Conservation (phyloP, 2,888 invertebrate species). For the Apantesis nais region DNA sequence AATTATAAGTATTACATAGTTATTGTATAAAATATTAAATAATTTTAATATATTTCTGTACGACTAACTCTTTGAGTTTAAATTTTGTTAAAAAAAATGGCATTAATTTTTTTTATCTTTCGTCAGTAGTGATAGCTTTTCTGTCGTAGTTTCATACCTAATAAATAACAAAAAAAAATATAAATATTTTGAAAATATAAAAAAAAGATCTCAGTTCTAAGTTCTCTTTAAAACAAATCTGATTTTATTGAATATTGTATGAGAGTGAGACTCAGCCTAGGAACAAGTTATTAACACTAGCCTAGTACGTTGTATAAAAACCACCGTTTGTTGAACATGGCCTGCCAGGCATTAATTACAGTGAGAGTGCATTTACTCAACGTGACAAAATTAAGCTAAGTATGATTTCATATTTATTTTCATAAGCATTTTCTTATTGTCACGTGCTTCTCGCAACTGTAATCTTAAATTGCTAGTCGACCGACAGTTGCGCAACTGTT, state of each 20-base stretch:
- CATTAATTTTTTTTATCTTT: conserved; percentile 20
- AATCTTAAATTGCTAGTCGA: neutral
- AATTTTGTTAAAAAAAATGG: conserved; percentile 13
- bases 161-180: conserved; percentile 75
- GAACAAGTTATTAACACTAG: neutral
- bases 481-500: neutral
- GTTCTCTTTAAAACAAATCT: conserved; percentile 31
- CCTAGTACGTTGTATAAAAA: neutral
- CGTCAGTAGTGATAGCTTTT: conserved; percentile 49
- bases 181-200: conserved; percentile 63
- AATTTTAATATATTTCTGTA: conserved; percentile 40
- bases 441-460: neutral
- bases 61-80: conserved; percentile 31
- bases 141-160: conserved; percentile 51
- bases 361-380: conserved; percentile 25
- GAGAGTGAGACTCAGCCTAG: conserved; percentile 19
- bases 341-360: conserved; percentile 3
- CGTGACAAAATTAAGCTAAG: conserved; percentile 29
- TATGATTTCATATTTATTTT: conserved; percentile 22
- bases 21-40: conserved; percentile 36
- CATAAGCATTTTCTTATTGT: conserved; percentile 22
- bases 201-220: conserved; percentile 69
- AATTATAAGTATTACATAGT: conserved; percentile 44
- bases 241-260: conserved; percentile 30
- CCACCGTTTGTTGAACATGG: no score